Evolutionary conservation across 2,888 invertebrate species (phyloP).

Genomic region (Catocala nupta): DNA sequence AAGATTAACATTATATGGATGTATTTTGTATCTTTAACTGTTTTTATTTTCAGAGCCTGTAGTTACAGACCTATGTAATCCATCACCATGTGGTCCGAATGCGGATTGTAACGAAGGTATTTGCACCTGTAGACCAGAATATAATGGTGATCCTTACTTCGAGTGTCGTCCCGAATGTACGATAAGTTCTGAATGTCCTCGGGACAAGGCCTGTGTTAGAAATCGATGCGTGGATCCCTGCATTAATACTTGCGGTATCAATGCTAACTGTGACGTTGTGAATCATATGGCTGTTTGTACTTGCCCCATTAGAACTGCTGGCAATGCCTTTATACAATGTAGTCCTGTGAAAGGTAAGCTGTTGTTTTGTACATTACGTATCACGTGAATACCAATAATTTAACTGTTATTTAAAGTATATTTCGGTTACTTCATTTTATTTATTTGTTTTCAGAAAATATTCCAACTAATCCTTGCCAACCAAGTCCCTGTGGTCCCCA

Average conservation of each 20-base stretch:
- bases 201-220: slow-evolving; percentile 90
- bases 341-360: slow-evolving; percentile 84
- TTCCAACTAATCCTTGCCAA: slow-evolving; percentile 87
- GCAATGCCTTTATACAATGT: slow-evolving; percentile 91
- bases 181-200: slow-evolving; percentile 90
- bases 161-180: slow-evolving; percentile 92
- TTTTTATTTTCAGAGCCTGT: slow-evolving; percentile 63
- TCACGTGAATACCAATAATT: too few species aligned
- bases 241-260: slow-evolving; percentile 91
- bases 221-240: slow-evolving; percentile 92
- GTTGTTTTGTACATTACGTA: background rate
- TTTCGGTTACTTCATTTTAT: too few species aligned
- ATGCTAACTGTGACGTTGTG: slow-evolving; percentile 91
- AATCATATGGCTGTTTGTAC: slow-evolving; percentile 93
- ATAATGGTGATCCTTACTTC: slow-evolving; percentile 89
- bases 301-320: slow-evolving; percentile 90
- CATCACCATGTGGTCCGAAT: slow-evolving; percentile 90
- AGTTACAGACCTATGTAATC: slow-evolving; percentile 87
- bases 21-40: background rate
- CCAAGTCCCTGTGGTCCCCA: slow-evolving; percentile 89
- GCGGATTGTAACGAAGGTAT: slow-evolving; percentile 87
- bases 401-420: too few species aligned
- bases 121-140: slow-evolving; percentile 88
- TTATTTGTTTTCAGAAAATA: slow-evolving; percentile 62
- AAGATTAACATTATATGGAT: too few species aligned